Evolutionary conservation across 1,140 invertebrate species (phyloP).

Genomic region (Atta cephalotes): DNA sequence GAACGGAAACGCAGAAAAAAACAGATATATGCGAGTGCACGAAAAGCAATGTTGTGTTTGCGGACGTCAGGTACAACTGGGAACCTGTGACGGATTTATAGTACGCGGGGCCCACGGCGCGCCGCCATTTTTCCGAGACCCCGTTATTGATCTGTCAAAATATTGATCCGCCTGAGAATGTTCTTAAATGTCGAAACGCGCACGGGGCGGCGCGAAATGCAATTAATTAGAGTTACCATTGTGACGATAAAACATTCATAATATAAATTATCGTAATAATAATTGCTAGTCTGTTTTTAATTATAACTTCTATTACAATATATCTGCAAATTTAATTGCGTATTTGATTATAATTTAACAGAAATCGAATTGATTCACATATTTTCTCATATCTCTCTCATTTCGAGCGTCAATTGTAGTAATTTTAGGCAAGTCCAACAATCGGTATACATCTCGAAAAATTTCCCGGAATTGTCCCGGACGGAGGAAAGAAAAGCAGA

Average conservation of each 20-base stretch:
- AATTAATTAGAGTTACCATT: slow-evolving; percentile 26
- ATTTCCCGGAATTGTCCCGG: neutral
- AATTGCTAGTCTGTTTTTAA: slow-evolving; percentile 24
- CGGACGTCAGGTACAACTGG: slow-evolving; percentile 49
- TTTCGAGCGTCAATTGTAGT: slow-evolving; percentile 18
- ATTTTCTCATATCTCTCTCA: neutral
- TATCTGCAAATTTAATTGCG: slow-evolving; percentile 40
- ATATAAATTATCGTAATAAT: slow-evolving; percentile 38
- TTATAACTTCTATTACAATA: slow-evolving; percentile 37
- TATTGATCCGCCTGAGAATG: slow-evolving; percentile 24
- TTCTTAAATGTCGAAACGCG: slow-evolving; percentile 13
- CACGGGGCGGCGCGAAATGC: neutral
- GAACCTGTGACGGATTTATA: slow-evolving; percentile 58
- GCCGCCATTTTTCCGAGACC: slow-evolving; percentile 28
- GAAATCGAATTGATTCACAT: slow-evolving; percentile 17
- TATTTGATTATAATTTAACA: slow-evolving; percentile 22
- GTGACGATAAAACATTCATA: neutral
- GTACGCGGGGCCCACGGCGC: slow-evolving; percentile 18
- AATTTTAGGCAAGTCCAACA: slow-evolving; percentile 23
- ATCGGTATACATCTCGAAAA: neutral
- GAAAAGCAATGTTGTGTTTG: slow-evolving; percentile 63
- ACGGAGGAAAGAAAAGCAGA: neutral
- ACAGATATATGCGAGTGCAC: slow-evolving; percentile 31
- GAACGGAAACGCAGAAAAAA: neutral
- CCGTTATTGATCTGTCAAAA: slow-evolving; percentile 50